Evolutionary conservation across 2,797 vertebrate species (phyloP), one percentile per base, ranked within the genome.

Genomic region (Mastacembelus armatus): DNA sequence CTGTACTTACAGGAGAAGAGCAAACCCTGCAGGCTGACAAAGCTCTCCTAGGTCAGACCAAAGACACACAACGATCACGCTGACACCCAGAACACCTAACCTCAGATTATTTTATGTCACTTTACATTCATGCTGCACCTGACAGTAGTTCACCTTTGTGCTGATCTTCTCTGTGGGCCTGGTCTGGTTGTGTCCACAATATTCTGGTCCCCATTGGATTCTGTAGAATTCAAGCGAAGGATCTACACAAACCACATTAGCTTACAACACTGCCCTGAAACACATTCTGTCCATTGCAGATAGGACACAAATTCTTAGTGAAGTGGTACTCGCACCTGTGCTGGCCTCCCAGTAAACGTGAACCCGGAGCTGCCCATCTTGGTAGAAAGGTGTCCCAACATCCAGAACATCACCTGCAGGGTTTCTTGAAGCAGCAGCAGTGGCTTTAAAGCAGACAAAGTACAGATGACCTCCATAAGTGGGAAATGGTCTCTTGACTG

Each of bases 1-100:
- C 94, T 95, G 36, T 98, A 98, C 81, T 95, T 97, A 80, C 97
- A 98, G 66, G 95, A 95, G 89, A 97, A 98, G 10, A 93, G 90
- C 47, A 98, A 81, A 14, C 92, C 91, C 52, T 85, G 94, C 72
- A 98, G 93, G 80, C 94, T 93, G 62, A 95, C 87, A 24, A 95
- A 93, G 83, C 92, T 95, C 78, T 96, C 96, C 96, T 98, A 40
- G 2, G 66, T 3, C 22, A 63, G 12, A 68, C 6, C n/a, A 32
- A 16, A 39, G 9, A 73, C 10, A 44, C 2, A 1, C 24, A n/a
- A 36, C 7, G 0, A 43, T 18, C 19, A 11, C 0, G 3, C 16
- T n/a, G n/a, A n/a, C n/a, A n/a, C n/a, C n/a, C n/a, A n/a, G n/a
- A n/a, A n/a, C n/a, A n/a, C n/a, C n/a, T n/a, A n/a, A n/a, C n/a